A percentile compares a stretch with the other conserved stretches of the same genome.
Evolutionary conservation across 2,888 invertebrate species (phyloP).

Genomic region (Drosophila affinis): DNA sequence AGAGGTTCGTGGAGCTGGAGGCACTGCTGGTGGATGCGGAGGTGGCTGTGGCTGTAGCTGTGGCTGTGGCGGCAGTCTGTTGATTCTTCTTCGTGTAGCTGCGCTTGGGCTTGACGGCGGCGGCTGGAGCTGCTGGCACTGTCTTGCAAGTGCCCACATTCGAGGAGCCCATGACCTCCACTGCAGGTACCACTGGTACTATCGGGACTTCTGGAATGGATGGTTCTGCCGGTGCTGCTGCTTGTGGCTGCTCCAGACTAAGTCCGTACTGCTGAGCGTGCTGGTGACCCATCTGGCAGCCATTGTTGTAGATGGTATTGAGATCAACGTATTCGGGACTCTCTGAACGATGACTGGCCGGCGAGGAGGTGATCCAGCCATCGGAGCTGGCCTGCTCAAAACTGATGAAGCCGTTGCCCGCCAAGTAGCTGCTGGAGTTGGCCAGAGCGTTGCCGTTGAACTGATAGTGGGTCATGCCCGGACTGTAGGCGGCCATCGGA

Average conservation of each 20-base stretch:
- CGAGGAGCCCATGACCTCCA: conserved; percentile 79
- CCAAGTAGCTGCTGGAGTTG: conserved; percentile 67
- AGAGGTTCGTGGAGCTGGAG: conserved; percentile 46
- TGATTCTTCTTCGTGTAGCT: conserved; percentile 78
- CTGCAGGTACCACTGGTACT: background rate
- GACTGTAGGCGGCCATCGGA: conserved; percentile 82
- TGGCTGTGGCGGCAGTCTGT: conserved; percentile 19
- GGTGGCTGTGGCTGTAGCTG: conserved; percentile 22
- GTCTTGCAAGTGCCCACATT: conserved; percentile 81
- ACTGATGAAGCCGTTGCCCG: conserved; percentile 80
- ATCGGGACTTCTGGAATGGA: background rate
- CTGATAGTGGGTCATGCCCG: conserved; percentile 68
- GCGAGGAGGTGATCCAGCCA: conserved; percentile 84
- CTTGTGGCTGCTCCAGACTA: conserved; percentile 41
- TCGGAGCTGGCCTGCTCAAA: conserved; percentile 83
- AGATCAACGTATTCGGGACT: conserved; percentile 84
- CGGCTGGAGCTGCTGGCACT: conserved; percentile 36
- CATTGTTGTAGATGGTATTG: conserved; percentile 79
- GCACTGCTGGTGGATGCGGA: conserved; percentile 27
- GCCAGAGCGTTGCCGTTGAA: conserved; percentile 72
- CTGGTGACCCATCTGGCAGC: conserved; percentile 57
- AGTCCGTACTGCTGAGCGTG: conserved; percentile 49
- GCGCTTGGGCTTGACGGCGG: conserved; percentile 73
- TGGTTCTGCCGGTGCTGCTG: conserved; percentile 2
- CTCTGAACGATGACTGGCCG: conserved; percentile 83